phyloP scores from a whole-genome alignment of 1,140 invertebrate species.

The Drusus annulatus region DNA sequence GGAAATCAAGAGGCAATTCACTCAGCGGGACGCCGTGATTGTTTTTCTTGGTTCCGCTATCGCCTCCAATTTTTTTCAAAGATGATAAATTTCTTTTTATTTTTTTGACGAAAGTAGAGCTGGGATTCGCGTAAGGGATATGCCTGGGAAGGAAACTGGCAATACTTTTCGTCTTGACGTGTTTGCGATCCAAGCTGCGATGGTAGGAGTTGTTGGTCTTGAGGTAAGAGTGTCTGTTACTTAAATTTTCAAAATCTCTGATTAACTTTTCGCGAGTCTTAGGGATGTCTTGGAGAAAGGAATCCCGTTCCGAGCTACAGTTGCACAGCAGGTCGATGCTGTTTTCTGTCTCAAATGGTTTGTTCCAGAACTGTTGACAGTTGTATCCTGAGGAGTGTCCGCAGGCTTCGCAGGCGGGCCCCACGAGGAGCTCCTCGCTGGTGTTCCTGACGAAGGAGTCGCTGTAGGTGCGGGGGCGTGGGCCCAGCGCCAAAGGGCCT shows the following conservation, averaged over 20 bases:
- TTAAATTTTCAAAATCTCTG: conserved; percentile 48
- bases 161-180: conserved; percentile 68
- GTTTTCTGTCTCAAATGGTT: conserved; percentile 40
- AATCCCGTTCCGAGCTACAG: conserved; percentile 61
- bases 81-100: conserved; percentile 70
- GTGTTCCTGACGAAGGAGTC: conserved; percentile 70
- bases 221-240: conserved; percentile 47
- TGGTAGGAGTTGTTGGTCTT: conserved; percentile 61
- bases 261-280: conserved; percentile 41
- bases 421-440: conserved; percentile 69
- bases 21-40: conserved; percentile 67
- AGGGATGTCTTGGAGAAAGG: conserved; percentile 31
- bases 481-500: conserved; percentile 58
- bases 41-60: conserved; percentile 67
- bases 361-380: conserved; percentile 52
- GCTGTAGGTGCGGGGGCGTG: conserved; percentile 67
- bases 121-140: conserved; percentile 67
- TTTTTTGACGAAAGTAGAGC: conserved; percentile 68
- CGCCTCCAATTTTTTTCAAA: conserved; percentile 69
- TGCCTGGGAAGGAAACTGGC: conserved; percentile 70
- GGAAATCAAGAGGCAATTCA: conserved; percentile 62
- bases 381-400: conserved; percentile 49
- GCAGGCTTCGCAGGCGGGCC: conserved; percentile 69
- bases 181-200: conserved; percentile 69
- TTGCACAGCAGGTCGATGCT: conserved; percentile 66